phyloP scores from a whole-genome alignment of 1,140 invertebrate genomes.

The Chlorops oryzae region DNA sequence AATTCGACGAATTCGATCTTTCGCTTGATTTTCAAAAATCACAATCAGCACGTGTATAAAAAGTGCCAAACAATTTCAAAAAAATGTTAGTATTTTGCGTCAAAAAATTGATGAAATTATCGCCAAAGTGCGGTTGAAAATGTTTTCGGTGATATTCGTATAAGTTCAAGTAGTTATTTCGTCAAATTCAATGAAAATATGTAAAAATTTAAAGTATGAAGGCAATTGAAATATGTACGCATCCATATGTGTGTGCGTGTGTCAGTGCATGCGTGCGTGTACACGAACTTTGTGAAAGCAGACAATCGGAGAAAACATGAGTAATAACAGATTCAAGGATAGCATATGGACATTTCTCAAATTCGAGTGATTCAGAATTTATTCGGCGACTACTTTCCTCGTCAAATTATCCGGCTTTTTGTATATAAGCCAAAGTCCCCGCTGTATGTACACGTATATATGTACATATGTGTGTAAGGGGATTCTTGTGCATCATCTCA shows the following conservation, averaged over 20 bases:
- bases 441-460: too few relatives aligned
- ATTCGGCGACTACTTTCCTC: too few relatives aligned
- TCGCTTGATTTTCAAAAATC: constrained; percentile 47
- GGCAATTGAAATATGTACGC: constrained; percentile 7
- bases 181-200: constrained; percentile 21
- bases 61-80: constrained; percentile 46
- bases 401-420: too few relatives aligned
- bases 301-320: too few relatives aligned
- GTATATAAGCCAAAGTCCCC: too few relatives aligned
- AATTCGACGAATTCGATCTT: constrained; percentile 27
- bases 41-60: constrained; percentile 47
- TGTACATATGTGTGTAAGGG: too few relatives aligned
- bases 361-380: too few relatives aligned
- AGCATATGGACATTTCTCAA: too few relatives aligned
- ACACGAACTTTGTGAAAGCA: too few relatives aligned
- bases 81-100: constrained; percentile 45
- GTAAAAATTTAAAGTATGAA: neutral
- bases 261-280: neutral
- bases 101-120: constrained; percentile 16
- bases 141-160: constrained; percentile 9
- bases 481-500: too few relatives aligned
- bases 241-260: neutral
- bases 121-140: neutral
- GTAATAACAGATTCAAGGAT: too few relatives aligned
- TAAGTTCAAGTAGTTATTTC: constrained; percentile 13